phyloP scores from a whole-genome alignment of 2,113 vertebrate species.

The Perccottus glenii region DNA sequence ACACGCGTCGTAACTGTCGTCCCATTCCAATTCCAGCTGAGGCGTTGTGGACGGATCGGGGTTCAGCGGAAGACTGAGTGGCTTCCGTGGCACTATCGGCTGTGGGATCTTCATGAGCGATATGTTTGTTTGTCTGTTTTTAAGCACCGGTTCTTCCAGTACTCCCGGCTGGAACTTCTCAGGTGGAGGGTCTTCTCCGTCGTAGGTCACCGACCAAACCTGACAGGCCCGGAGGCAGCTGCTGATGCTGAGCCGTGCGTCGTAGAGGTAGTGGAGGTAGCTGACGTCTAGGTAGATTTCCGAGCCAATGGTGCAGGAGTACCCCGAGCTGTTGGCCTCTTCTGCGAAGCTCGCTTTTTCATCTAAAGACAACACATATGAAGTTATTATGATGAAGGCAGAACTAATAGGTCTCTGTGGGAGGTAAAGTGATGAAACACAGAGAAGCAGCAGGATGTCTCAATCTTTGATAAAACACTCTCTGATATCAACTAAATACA shows the following conservation, averaged over 20 bases:
- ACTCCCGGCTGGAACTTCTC: slow-evolving; percentile 81
- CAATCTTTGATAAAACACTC: slow-evolving; percentile 32
- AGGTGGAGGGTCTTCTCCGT: slow-evolving; percentile 88
- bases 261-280: slow-evolving; percentile 94
- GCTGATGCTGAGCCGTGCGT: slow-evolving; percentile 87
- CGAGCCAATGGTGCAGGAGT: slow-evolving; percentile 86
- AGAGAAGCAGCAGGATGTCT: slow-evolving; percentile 41
- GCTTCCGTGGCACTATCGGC: slow-evolving; percentile 18
- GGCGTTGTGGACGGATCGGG: slow-evolving; percentile 53
- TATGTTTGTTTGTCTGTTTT: slow-evolving; percentile 35
- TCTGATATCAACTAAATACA: slow-evolving; percentile 36
- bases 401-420: slow-evolving; percentile 53
- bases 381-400: slow-evolving; percentile 34
- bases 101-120: slow-evolving; percentile 41
- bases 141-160: slow-evolving; percentile 73
- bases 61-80: slow-evolving; percentile 5
- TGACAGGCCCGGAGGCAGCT: slow-evolving; percentile 85
- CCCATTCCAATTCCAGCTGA: slow-evolving; percentile 93
- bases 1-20: slow-evolving; percentile 91
- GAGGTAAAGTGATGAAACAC: slow-evolving; percentile 50
- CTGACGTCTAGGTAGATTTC: slow-evolving; percentile 90
- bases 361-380: slow-evolving; percentile 59
- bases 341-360: slow-evolving; percentile 31
- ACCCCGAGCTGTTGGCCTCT: slow-evolving; percentile 52
- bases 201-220: slow-evolving; percentile 93